A percentile compares a stretch with the other conserved stretches of the same genome.
phyloP scores from a whole-genome alignment of 2,113 vertebrate genomes.

The Podiceps cristatus region DNA sequence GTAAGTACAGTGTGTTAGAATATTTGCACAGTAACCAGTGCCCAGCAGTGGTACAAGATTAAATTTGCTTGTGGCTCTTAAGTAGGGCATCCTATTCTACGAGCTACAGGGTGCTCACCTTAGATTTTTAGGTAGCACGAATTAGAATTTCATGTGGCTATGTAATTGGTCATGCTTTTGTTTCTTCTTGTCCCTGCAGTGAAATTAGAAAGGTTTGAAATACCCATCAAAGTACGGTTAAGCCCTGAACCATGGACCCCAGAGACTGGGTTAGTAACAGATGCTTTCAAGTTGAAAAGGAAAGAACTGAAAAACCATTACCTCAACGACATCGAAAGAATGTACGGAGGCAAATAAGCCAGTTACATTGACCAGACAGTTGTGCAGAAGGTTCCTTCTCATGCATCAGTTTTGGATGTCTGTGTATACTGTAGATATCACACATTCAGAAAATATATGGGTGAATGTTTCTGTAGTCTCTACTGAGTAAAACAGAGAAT shows the following conservation, averaged over 20 bases:
- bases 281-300: constrained; percentile 97
- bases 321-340: constrained; percentile 92
- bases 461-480: background rate
- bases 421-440: constrained; percentile 29
- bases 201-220: constrained; percentile 95
- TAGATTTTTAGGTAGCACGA: background rate
- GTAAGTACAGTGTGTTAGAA: background rate
- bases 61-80: background rate
- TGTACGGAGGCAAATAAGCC: constrained; percentile 92
- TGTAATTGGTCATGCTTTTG: background rate
- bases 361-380: background rate
- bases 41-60: background rate
- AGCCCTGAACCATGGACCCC: constrained; percentile 96
- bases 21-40: background rate
- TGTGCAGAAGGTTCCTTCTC: constrained; percentile 22
- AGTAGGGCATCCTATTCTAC: background rate
- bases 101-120: background rate
- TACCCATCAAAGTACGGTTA: constrained; percentile 91
- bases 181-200: constrained; percentile 75
- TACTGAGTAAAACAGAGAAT: background rate
- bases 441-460: background rate
- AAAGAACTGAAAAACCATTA: constrained; percentile 97
- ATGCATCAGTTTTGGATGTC: background rate
- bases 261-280: constrained; percentile 95
- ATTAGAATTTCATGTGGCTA: background rate